Conservation (phyloP, 2,113 vertebrate genomes). For the Hirundichthys speculiger region DNA sequence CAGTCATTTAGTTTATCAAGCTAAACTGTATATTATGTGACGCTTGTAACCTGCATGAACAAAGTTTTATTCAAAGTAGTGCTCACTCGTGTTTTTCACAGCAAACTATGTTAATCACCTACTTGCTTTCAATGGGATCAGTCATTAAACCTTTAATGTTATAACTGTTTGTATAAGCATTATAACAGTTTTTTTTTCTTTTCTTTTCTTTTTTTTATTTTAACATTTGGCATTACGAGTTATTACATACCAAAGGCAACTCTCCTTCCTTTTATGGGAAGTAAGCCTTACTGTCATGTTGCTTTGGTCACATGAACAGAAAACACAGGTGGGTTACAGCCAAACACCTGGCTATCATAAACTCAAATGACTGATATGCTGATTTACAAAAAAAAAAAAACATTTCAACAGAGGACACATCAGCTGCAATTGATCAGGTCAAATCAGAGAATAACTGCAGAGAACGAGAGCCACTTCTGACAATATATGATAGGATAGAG, state of each 20-base stretch:
- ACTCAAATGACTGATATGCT: background rate
- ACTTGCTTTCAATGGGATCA: background rate
- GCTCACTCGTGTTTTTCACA: background rate
- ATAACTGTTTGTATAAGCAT: constrained; percentile 2
- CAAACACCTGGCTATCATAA: background rate
- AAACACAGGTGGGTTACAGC: too few species aligned
- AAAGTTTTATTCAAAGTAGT: background rate
- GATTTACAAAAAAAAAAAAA: background rate
- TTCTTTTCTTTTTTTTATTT: background rate
- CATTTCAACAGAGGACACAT: background rate
- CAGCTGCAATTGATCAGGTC: too few species aligned
- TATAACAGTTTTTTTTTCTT: background rate
- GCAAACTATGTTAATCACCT: background rate
- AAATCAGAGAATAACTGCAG: background rate
- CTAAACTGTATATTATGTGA: too few species aligned
- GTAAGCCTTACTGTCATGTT: background rate
- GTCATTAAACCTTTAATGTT: background rate
- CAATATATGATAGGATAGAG: background rate
- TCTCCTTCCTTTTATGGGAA: background rate
- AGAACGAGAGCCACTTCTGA: background rate
- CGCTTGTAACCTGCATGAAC: too few species aligned
- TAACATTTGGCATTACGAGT: background rate
- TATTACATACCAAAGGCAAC: background rate
- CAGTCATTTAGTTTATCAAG: too few species aligned
- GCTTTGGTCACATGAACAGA: background rate